Evolutionary conservation across 2,888 invertebrate genomes (phyloP).

Genomic region (Drosophila lacicola): DNA sequence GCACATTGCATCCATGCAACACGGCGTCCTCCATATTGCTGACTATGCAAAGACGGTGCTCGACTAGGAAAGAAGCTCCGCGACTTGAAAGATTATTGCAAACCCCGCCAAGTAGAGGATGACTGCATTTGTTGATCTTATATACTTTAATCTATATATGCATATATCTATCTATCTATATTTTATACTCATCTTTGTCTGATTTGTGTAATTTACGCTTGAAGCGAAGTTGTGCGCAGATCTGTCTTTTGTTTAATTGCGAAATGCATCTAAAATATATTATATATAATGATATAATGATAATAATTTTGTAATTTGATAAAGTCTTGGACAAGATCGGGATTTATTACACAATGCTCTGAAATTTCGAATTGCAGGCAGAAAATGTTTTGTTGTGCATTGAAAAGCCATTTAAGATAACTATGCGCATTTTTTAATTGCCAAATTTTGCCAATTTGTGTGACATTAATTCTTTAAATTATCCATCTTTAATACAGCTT

Average conservation of each 20-base stretch:
- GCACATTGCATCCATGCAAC: conserved; percentile 85
- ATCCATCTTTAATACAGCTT: too few species aligned
- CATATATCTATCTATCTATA: background rate
- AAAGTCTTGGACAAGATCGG: background rate
- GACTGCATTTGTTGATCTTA: too few species aligned
- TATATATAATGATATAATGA: background rate
- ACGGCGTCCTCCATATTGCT: conserved; percentile 81
- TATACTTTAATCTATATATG: too few species aligned
- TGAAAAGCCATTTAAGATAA: too few species aligned
- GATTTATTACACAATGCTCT: background rate
- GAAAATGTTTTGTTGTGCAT: background rate
- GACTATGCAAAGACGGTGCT: conserved; percentile 65
- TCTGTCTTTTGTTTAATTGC: background rate
- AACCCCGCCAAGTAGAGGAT: too few species aligned
- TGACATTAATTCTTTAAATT: too few species aligned
- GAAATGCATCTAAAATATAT: background rate
- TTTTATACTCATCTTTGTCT: conserved; percentile 2
- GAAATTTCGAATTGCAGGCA: background rate
- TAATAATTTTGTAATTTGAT: background rate
- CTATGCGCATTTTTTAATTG: too few species aligned
- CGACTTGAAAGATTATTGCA: too few species aligned
- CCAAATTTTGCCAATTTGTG: too few species aligned
- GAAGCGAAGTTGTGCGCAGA: background rate
- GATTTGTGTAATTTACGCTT: conserved; percentile 3
- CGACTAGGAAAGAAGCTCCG: too few species aligned